A percentile compares a stretch with the other conserved stretches of the same genome.
Evolutionary conservation across 2,888 invertebrate genomes (phyloP).

Genomic region (Deroplatys truncata): DNA sequence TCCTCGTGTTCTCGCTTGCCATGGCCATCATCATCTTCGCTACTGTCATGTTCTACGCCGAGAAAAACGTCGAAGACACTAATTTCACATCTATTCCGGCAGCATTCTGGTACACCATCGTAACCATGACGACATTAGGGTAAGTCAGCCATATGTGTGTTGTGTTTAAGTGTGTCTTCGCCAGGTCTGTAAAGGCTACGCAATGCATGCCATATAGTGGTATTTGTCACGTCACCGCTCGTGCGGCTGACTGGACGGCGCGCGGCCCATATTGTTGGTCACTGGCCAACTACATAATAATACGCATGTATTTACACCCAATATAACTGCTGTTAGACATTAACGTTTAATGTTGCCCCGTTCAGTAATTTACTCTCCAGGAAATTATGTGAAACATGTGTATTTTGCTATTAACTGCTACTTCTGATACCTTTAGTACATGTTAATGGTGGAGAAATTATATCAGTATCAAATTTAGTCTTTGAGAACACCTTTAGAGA

Average conservation of each 20-base stretch:
- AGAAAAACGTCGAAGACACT: constrained; percentile 95
- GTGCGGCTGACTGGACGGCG: not conserved
- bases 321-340: not conserved
- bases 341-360: not conserved
- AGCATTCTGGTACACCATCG: constrained; percentile 99
- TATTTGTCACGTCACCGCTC: not conserved
- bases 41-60: constrained; percentile 99
- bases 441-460: no score
- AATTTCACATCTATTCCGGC: constrained; percentile 99
- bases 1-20: constrained; percentile 97
- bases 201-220: not conserved
- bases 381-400: no score
- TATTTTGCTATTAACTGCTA: no score
- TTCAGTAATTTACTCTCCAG: no score
- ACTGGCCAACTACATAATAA: not conserved
- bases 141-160: constrained; percentile 54
- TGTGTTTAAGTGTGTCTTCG: not conserved
- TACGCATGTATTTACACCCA: not conserved
- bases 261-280: not conserved
- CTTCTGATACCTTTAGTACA: no score
- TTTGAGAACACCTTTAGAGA: no score
- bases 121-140: constrained; percentile 99
- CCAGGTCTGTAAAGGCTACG: not conserved
- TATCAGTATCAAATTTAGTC: no score
- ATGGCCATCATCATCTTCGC: constrained; percentile 99